A percentile compares a stretch with the other conserved stretches of the same genome.
phyloP scores from a whole-genome alignment of 2,888 invertebrate species.

The Lottia gigantea region DNA sequence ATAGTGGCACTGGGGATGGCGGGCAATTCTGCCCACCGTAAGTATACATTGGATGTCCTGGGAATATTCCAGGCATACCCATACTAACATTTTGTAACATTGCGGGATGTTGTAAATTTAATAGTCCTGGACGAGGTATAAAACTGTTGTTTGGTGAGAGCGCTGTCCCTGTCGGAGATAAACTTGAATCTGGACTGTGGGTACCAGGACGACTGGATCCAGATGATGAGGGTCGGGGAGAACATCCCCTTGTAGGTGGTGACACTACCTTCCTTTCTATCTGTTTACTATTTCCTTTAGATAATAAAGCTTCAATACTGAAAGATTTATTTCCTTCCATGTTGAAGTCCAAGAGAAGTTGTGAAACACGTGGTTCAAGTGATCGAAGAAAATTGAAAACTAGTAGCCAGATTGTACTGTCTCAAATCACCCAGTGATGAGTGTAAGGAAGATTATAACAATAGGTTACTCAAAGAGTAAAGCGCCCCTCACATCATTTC shows the following conservation, averaged over 20 bases:
- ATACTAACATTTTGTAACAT: constrained; percentile 20
- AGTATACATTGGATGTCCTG: constrained; percentile 36
- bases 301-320: constrained; percentile 89
- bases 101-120: constrained; percentile 43
- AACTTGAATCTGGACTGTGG: constrained; percentile 48
- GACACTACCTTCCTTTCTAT: constrained; percentile 18
- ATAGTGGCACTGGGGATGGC: constrained; percentile 33
- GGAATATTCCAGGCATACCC: constrained; percentile 31
- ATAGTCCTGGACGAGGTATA: constrained; percentile 52
- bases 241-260: constrained; percentile 28
- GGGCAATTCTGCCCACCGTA: constrained; percentile 25
- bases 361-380: too few species aligned
- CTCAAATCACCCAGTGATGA: constrained; percentile 9
- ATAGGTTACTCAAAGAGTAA: constrained; percentile 14
- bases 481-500: constrained; percentile 18
- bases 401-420: constrained; percentile 7
- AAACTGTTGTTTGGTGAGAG: constrained; percentile 33
- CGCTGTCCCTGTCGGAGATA: constrained; percentile 37
- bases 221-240: constrained; percentile 44
- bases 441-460: constrained; percentile 22
- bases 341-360: constrained; percentile 6
- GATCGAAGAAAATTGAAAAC: background rate
- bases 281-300: constrained; percentile 69
- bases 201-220: constrained; percentile 44
- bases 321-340: constrained; percentile 76